Evolutionary conservation across 2,113 vertebrate species (phyloP), one percentile per base, ranked within the genome.

Genomic region (Meles meles): DNA sequence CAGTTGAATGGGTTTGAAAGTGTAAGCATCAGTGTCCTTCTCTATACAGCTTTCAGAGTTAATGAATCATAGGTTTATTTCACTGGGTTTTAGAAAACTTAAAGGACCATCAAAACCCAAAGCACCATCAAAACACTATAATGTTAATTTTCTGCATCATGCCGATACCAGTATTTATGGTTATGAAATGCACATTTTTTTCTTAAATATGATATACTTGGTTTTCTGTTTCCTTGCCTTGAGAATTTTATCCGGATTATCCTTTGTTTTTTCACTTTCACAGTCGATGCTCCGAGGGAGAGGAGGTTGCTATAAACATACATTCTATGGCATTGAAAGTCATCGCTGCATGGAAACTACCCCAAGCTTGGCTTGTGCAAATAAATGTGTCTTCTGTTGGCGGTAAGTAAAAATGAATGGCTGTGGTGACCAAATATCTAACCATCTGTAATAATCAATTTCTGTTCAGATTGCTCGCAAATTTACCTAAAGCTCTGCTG

Each of bases 301-400:
- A 96, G 99, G 99, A 87, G 99, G 99, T 49, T 99, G 99, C 97
- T 99, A 99, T 98, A 99, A 99, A 76, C 99, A 99, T 98, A 99
- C 99, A 0, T 99, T 99, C 97, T 99, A 99, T 0, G 99, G 99
- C 4, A 99, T 99, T 0, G 99, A 99, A 98, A 99, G 99, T 83
- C 99, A 99, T 92, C 99, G 99, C 52, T 99, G 99, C 98, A 99
- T 99, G 99, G 99, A 99, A 98, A 99, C 99, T 25, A 99, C 99
- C 0, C 99, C 99, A 0, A 99, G 99, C 97, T 98, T 99, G 90
- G 99, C 99, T 14, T 99, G 99, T 49, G 99, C 99, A 2, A 99
- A 99, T 98, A 99, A 99, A 94, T 99, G 99, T 15, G 99, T 99
- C 92, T 99, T 99, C 98, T 99, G 99, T 98, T 99, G 99, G 99